Evolutionary conservation across 2,888 invertebrate species (phyloP).

Genomic region (Catocala nupta): DNA sequence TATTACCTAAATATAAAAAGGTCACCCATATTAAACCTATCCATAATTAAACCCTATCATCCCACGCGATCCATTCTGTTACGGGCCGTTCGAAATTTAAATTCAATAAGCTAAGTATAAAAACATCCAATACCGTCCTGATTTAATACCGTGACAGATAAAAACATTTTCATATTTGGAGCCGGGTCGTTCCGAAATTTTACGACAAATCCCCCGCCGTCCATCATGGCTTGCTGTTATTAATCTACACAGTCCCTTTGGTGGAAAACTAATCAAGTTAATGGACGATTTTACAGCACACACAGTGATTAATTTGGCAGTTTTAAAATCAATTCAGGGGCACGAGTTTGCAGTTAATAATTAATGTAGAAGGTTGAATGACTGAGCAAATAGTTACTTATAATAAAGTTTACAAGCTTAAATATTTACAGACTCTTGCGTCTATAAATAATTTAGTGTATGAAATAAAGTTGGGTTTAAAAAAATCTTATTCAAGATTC

Average conservation of each 20-base stretch:
- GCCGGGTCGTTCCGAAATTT: conserved; percentile 4
- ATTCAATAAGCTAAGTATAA: neutral
- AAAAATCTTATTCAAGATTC: no score
- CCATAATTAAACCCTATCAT: no score
- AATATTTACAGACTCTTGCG: neutral
- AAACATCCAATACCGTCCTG: neutral
- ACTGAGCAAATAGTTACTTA: neutral
- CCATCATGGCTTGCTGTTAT: conserved; percentile 14
- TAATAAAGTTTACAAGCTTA: no score
- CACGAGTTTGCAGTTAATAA: neutral
- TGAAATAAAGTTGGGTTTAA: no score
- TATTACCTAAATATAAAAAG: no score
- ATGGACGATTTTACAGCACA: conserved; percentile 12
- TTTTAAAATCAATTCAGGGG: conserved; percentile 14
- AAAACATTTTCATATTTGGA: conserved; percentile 4
- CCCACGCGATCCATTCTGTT: no score
- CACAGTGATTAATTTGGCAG: conserved; percentile 10
- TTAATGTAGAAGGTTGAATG: conserved; percentile 10
- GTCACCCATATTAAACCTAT: no score
- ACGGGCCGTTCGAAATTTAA: no score
- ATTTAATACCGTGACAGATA: conserved; percentile 3
- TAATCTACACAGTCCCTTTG: conserved; percentile 24
- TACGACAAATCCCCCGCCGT: conserved; percentile 10
- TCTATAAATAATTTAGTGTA: neutral
- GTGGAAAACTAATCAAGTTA: conserved; percentile 28